Conservation (phyloP, 2,113 vertebrate genomes). For the Charina bottae region DNA sequence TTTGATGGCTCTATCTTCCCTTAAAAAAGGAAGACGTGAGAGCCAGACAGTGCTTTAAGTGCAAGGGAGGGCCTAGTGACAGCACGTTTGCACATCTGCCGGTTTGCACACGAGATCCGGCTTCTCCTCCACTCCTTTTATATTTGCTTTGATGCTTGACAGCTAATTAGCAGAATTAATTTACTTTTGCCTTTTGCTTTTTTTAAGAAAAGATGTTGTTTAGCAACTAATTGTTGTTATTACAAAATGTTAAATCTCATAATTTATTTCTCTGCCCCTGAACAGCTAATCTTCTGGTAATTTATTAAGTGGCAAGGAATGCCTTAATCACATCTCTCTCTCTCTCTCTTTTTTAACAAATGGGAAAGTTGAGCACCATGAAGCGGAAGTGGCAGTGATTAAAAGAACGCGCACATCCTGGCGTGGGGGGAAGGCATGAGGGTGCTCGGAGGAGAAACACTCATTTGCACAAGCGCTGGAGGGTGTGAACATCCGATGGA, state of each 20-base stretch:
- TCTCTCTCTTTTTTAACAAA: background rate
- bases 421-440: background rate
- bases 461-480: background rate
- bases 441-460: fast-evolving
- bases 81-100: background rate
- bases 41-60: background rate
- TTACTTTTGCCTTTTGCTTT: constrained; percentile 68
- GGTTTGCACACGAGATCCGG: background rate
- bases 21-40: background rate
- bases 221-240: constrained; percentile 77
- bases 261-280: constrained; percentile 71
- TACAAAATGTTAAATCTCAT: constrained; percentile 77
- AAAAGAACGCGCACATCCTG: background rate
- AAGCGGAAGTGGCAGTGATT: background rate
- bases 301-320: constrained; percentile 57
- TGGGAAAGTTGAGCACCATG: fast-evolving
- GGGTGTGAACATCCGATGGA: background rate
- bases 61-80: background rate
- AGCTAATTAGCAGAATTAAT: constrained; percentile 80
- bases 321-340: background rate
- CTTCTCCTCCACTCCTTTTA: background rate
- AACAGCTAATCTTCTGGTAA: constrained; percentile 63
- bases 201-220: constrained; percentile 75
- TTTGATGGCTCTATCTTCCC: background rate
- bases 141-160: constrained; percentile 61